Base-by-base conservation (phyloP, 1,140 invertebrate genomes). In the Archivesica marissinica region DNA sequence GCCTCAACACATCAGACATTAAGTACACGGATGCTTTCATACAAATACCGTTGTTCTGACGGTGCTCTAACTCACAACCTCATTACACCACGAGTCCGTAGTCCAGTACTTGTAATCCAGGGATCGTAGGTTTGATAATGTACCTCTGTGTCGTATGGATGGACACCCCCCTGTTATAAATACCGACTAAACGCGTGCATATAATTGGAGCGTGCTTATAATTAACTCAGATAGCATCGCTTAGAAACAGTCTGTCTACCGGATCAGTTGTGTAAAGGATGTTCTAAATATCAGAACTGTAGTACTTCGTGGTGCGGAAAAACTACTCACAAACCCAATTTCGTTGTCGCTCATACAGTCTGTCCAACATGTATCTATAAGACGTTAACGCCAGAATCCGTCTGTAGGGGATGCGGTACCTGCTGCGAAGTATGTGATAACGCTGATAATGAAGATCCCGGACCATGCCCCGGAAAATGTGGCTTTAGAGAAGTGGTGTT, bases 341-440 rank as follows among this genome's bases (percentile, higher is more conserved):
- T 72, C 33, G 84, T 86, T 4, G 66, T 80, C 6, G 75, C 75
- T 23, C 61, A 72, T 33, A 72, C n/a, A 74, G 84, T 80, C n/a
- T 61, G 30, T 17, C 9, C 33, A 20, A 33, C 38, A 3, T 61
- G 56, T 2, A 70, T 44, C 7, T n/a, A 70, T 47, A n/a, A 50
- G 15, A 35, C 0, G 0, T 23, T 28, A 13, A 68, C 38, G 35
- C 75, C 47, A 25, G 30, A 59, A 9, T 47, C 78, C 11, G 9
- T 28, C 17, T 78, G 75, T 64, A 59, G 38, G 50, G 15, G 47
- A 39, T 85, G 75, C 56, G 83, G 75, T 20, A 50, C n/a, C 70
- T 72, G 81, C 13, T 76, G 72, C 56, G 47, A 64, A 7, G 28
- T 17, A 52, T 84, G 81, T 66, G 56, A 52, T 17, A 76, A 25